Conservation (phyloP, 2,113 vertebrate genomes). For the Centropristis striata region DNA sequence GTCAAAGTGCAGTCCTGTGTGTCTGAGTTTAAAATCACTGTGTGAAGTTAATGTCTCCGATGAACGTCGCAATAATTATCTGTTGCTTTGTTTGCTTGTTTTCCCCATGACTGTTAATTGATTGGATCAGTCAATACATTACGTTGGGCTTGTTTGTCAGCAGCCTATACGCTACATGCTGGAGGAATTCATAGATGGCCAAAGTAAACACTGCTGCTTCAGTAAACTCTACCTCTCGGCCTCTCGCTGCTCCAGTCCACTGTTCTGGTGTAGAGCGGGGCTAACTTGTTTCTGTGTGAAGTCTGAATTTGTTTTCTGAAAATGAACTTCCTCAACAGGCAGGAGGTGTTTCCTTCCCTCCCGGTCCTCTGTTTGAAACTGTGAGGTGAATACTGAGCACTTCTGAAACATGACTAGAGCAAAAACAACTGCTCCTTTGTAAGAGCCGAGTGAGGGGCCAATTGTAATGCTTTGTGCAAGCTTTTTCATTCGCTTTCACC, state of each 20-base stretch:
- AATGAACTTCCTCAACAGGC: constrained; percentile 83
- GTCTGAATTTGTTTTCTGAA: constrained; percentile 78
- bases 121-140: constrained; percentile 44
- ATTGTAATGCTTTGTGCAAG: constrained; percentile 67
- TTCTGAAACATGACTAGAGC: constrained; percentile 77
- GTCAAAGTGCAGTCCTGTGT: constrained; percentile 56
- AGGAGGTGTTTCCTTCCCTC: constrained; percentile 81
- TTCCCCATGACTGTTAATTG: constrained; percentile 18
- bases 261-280: constrained; percentile 30
- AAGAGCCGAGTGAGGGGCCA: constrained; percentile 55
- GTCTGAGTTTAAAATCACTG: constrained; percentile 38
- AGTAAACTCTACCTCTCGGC: constrained; percentile 25
- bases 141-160: constrained; percentile 39
- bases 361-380: constrained; percentile 72
- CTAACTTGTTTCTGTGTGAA: constrained; percentile 58
- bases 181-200: constrained; percentile 42
- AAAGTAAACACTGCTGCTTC: constrained; percentile 47
- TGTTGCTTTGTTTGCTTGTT: constrained; percentile 25
- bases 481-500: constrained; percentile 62
- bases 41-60: constrained; percentile 28
- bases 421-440: constrained; percentile 83
- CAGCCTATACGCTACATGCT: constrained; percentile 28
- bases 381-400: constrained; percentile 82
- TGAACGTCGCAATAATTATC: constrained; percentile 15
- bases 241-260: constrained; percentile 14